These are phyloP conservation scores for Paralinhomoeus sp. DNA, from an alignment of 2,888 invertebrate species.

Conservation along the genomic window DNA sequence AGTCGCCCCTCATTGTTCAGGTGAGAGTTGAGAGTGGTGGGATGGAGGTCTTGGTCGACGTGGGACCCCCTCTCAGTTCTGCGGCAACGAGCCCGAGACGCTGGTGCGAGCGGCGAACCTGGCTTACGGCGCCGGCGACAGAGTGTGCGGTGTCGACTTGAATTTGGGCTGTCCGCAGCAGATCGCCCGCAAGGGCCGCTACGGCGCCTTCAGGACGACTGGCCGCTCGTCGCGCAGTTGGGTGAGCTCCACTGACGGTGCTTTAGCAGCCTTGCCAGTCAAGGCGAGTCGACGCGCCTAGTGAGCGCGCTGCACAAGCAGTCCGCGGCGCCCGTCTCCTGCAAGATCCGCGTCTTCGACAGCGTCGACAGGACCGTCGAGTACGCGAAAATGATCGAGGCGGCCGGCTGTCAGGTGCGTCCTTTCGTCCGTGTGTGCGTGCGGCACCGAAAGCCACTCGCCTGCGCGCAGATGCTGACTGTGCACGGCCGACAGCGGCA, in stretches of 20 bases:
- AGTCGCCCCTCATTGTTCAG: conserved; percentile 82
- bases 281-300: too few species aligned
- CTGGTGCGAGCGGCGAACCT: conserved; percentile 42
- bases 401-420: conserved; percentile 51
- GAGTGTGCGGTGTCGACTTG: conserved; percentile 84
- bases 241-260: too few species aligned
- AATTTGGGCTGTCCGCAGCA: conserved; percentile 95
- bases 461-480: conserved; percentile 45
- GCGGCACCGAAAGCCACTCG: too few species aligned
- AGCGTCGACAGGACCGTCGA: conserved; percentile 57
- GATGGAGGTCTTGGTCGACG: too few species aligned
- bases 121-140: conserved; percentile 65
- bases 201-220: conserved; percentile 50
- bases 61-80: conserved; percentile 78
- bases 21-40: conserved; percentile 34
- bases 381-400: conserved; percentile 80
- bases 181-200: conserved; percentile 81
- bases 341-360: conserved; percentile 77
- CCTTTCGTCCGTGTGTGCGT: too few species aligned
- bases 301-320: neutral
- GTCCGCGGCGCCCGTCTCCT: conserved; percentile 55
- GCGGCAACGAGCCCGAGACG: conserved; percentile 73
- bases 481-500: conserved; percentile 87
- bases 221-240: conserved; percentile 48
- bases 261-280: too few species aligned